Evolutionary conservation across 2,797 vertebrate genomes (phyloP).

Genomic region (Chromobotia macracanthus): DNA sequence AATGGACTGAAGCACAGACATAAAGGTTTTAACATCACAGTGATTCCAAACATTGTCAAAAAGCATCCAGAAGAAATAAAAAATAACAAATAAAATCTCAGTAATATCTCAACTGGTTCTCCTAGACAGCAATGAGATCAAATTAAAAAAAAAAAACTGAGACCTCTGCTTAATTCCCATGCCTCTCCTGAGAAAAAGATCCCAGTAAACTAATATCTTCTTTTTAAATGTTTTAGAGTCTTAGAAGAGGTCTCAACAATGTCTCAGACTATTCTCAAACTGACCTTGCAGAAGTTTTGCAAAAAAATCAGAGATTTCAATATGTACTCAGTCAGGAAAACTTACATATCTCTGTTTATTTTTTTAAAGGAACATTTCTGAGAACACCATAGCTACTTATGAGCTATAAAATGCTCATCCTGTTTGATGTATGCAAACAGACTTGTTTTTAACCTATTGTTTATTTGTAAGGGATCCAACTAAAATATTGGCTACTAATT

Average conservation of each 20-base stretch:
- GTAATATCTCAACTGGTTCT: background rate
- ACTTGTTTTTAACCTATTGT: background rate
- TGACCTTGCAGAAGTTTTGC: no score
- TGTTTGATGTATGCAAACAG: background rate
- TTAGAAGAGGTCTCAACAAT: no score
- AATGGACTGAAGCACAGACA: conserved; percentile 84
- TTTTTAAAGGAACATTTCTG: background rate
- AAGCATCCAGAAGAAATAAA: no score
- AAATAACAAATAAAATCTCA: no score
- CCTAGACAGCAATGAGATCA: background rate
- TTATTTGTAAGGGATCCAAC: background rate
- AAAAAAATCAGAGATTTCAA: no score
- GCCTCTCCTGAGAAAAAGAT: no score
- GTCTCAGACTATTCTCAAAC: no score
- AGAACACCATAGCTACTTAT: background rate
- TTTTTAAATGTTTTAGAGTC: no score
- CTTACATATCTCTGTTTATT: no score
- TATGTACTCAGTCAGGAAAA: no score
- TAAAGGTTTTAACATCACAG: conserved; percentile 30
- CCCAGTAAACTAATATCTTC: no score
- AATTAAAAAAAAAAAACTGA: background rate
- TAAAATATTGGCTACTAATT: background rate
- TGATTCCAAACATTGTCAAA: background rate
- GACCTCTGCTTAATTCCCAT: no score
- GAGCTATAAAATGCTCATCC: background rate